phyloP scores from a whole-genome alignment of 2,797 vertebrate genomes.

The Cossypha niveicapilla region DNA sequence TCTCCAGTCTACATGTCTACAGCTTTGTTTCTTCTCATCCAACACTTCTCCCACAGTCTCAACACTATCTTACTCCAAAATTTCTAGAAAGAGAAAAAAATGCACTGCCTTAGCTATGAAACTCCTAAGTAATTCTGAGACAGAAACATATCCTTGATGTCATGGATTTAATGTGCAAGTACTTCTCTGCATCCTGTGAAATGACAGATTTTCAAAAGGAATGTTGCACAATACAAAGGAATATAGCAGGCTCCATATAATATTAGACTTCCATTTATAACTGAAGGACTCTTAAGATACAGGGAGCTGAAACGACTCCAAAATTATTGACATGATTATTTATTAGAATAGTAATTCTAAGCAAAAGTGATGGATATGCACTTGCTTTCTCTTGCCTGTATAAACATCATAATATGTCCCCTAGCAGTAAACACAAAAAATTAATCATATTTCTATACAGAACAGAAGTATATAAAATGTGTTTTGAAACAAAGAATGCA shows the following conservation, averaged over 20 bases:
- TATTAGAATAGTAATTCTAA: not conserved
- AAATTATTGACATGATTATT: not conserved
- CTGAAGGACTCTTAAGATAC: not conserved
- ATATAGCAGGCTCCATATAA: not conserved
- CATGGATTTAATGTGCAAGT: not conserved
- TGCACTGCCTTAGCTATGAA: not conserved
- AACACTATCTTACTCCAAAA: not conserved
- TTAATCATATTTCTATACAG: not conserved
- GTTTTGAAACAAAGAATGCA: not conserved
- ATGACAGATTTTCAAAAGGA: not conserved
- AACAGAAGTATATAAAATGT: not conserved
- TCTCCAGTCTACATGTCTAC: not conserved
- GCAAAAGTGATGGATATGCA: not conserved
- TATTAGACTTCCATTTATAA: not conserved
- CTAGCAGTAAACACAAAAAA: not conserved
- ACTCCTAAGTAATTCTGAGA: not conserved
- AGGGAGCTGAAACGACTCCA: not conserved
- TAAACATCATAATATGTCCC: not conserved
- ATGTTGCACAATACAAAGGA: not conserved
- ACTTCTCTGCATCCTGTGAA: not conserved
- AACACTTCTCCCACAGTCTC: not conserved
- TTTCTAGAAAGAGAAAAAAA: not conserved
- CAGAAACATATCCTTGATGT: not conserved
- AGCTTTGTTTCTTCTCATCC: not conserved
- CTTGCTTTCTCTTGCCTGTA: not conserved